Conservation (phyloP, 2,113 vertebrate genomes). For the Elanus axillaris region DNA sequence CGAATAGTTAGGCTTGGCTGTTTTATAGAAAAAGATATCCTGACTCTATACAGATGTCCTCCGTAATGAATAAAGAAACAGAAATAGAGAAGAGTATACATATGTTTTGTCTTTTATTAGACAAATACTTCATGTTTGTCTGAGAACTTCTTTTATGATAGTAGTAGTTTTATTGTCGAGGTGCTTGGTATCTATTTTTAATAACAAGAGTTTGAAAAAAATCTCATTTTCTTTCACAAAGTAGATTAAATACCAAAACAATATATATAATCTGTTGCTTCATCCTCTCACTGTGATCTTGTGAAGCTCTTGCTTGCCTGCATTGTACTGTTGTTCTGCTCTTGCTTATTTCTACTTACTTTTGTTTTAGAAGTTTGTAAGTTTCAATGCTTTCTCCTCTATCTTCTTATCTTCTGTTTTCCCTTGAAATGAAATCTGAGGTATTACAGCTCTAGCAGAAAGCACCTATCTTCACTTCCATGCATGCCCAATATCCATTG, state of each 20-base stretch:
- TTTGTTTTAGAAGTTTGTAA: neutral
- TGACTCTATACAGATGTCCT: neutral
- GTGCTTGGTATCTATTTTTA: neutral
- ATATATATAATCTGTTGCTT: neutral
- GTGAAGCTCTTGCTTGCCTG: conserved; percentile 5
- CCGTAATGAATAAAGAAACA: neutral
- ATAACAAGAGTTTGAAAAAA: neutral
- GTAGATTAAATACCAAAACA: neutral
- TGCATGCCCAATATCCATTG: conserved; percentile 16
- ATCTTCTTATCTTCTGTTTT: conserved; percentile 16
- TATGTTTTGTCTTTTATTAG: neutral
- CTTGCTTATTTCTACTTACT: neutral
- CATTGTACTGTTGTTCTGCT: neutral
- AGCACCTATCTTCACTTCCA: neutral
- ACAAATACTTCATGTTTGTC: neutral
- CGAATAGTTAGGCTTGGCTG: conserved; percentile 34
- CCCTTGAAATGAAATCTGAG: conserved; percentile 23
- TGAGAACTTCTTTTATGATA: neutral
- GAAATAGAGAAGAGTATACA: neutral
- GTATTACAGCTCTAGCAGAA: neutral
- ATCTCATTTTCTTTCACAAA: neutral
- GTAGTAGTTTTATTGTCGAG: neutral
- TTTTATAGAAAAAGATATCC: neutral
- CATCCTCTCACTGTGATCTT: neutral
- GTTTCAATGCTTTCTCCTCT: conserved; percentile 6